Evolutionary conservation across 2,888 invertebrate species (phyloP), one percentile per base, ranked within the genome.

Genomic region (Ichneumoninae sp.): DNA sequence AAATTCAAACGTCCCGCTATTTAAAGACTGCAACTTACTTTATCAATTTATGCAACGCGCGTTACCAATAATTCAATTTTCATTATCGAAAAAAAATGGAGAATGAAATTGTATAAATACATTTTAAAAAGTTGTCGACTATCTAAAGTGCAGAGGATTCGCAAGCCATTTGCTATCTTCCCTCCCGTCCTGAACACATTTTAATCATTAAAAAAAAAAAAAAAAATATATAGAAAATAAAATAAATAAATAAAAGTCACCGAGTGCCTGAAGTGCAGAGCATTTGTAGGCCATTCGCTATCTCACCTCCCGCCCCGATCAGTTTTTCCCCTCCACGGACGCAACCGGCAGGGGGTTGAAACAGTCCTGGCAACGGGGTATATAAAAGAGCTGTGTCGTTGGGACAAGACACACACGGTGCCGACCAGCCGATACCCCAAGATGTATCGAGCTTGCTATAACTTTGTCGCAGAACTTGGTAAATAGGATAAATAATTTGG

Each of bases 361-460:
- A 75, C 22, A 73, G 83, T 81, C 74, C 81, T 65, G 74, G 26
- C 44, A 50, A 57, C 44, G 60, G 82, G 75, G 71, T 84, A 81
- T 83, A 81, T 84, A 83, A 84, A 79, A 77, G 74, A 50, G 78
- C 50, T 10, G 71, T 63, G 8, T 30, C 26, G 44, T 16, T 60
- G n/a, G 74, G 26, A 44, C 47, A 40, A 73, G 50, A 54, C 40
- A 79, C 79, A 65, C 81, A 70, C 70, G 57, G 80, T 81, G 78
- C 63, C 65, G 47, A 73, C 68, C 79, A 71, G 68, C 60, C 77
- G 73, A 81, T 74, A 76, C 77, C 19, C 66, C 10, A 78, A 57
- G 57, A 88, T 88, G 87, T 81, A 73, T 83, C 83, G 74, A 50
- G 52, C 47, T 65, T 78, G 65, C 79, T 81, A 69, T 57, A 65